Percentiles rank a stretch among this genome's conserved stretches.
Evolutionary conservation across 2,888 invertebrate genomes (phyloP).

Genomic region (Stenoptilia bipunctidactyla): DNA sequence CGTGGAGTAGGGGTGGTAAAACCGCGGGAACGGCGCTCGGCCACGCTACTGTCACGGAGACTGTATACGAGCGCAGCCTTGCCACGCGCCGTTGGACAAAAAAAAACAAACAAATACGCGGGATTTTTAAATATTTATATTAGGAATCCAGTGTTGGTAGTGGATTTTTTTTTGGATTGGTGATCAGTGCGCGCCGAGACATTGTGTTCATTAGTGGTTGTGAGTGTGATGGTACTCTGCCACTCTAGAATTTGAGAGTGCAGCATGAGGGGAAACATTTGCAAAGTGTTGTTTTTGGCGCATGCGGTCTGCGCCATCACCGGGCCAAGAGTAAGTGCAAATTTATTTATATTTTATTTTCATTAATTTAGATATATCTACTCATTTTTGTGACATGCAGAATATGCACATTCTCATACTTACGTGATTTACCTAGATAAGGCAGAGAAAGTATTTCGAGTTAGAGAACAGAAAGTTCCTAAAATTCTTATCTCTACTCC

Average conservation of each 20-base stretch:
- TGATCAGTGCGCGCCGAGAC: conserved; percentile 25
- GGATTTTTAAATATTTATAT: conserved; percentile 16
- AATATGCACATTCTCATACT: too few species aligned
- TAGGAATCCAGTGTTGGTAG: conserved; percentile 27
- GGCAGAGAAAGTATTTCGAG: too few species aligned
- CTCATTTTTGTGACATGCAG: too few species aligned
- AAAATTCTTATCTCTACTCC: too few species aligned
- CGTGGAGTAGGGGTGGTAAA: conserved; percentile 64
- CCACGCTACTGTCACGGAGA: conserved; percentile 43
- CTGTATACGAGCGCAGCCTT: conserved; percentile 43
- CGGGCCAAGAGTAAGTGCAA: conserved; percentile 53
- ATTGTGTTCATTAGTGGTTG: conserved; percentile 31
- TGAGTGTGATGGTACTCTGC: conserved; percentile 64
- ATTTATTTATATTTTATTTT: not conserved
- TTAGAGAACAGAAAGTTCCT: too few species aligned
- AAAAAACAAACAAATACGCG: conserved; percentile 14
- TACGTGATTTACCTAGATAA: too few species aligned
- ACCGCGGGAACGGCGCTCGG: conserved; percentile 40
- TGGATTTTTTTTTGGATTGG: conserved; percentile 22
- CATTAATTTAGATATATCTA: too few species aligned
- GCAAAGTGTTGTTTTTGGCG: conserved; percentile 54
- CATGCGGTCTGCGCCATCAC: conserved; percentile 62
- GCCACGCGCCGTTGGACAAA: conserved; percentile 23
- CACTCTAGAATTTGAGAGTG: conserved; percentile 50
- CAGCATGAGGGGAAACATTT: conserved; percentile 59